Evolutionary conservation across 2,888 invertebrate genomes (phyloP), one percentile per base, ranked within the genome.

Genomic region (Melanostoma scalare): DNA sequence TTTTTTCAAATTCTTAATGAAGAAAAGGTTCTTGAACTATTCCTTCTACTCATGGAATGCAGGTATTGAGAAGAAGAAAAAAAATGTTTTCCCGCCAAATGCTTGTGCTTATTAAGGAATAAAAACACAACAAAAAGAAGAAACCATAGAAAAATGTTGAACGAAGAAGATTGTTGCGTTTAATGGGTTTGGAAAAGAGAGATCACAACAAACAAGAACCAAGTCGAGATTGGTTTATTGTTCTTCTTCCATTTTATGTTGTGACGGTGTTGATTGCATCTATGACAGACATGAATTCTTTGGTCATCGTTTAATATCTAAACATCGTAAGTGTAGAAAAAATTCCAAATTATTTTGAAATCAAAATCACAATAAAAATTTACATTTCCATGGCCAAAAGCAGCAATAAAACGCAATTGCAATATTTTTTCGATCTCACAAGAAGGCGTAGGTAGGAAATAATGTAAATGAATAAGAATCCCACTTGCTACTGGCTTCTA

Each of bases 81-180:
- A 58, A 63, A 52, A 53, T 61, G 48, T 82, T 82, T 82, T 82
- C 73, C 82, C 82, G 82, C 82, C 77, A 82, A 82, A 74, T 82
- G 82, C 63, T 55, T 55, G 42, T 48, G n/a, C 31, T 35, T 77
- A 65, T 58, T 50, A 76, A 76, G 55, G 56, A 53, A 75, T 44
- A 74, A 65, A 73, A 44, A 74, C 10, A 58, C 31, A 55, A 50
- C 31, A 75, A 48, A 52, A 48, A 68, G 42, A 35, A 77, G 78
- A 63, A 82, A 63, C 63, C 63, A 63, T 63, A 78, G 63, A 76
- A 81, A 81, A 76, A 72, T 56, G 65, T 60, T 58, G 68, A 67
- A 73, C 61, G 61, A 77, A 61, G 42, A 65, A 77, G 82, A 82
- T 78, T 82, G 73, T 73, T 78, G 69, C 73, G 63, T 73, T 77